A percentile compares a stretch with the other conserved stretches of the same genome.
phyloP scores from a whole-genome alignment of 2,113 vertebrate species.

The human (Homo sapiens) region DNA sequence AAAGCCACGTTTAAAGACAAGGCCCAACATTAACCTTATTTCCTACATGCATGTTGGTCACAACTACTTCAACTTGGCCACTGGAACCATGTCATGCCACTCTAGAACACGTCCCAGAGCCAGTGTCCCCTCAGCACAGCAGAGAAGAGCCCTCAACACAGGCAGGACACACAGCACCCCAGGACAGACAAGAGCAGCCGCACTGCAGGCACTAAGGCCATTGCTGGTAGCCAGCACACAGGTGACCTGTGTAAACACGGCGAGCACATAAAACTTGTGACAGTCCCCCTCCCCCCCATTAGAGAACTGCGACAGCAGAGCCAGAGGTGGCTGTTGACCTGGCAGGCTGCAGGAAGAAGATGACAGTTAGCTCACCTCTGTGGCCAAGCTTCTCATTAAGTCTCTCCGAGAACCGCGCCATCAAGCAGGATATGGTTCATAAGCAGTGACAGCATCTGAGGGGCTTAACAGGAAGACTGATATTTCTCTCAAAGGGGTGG shows the following conservation, averaged over 20 bases:
- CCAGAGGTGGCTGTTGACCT: not conserved
- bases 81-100: fast-evolving
- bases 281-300: not conserved
- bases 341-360: not conserved
- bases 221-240: not conserved
- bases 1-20: not conserved
- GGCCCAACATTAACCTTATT: not conserved
- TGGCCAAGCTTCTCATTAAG: not conserved
- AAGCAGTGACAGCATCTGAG: not conserved
- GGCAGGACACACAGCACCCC: not conserved
- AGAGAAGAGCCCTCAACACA: not conserved
- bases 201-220: not conserved
- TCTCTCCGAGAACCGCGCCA: fast-evolving
- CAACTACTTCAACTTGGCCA: not conserved
- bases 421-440: fast-evolving
- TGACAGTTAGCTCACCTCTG: not conserved
- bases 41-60: fast-evolving
- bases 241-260: not conserved
- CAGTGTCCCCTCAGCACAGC: not conserved
- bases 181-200: not conserved
- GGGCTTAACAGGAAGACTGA: too few relatives aligned
- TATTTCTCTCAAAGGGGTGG: too few relatives aligned
- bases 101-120: not conserved
- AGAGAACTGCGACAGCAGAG: not conserved
- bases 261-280: not conserved